Evolutionary conservation across 1,140 invertebrate species (phyloP).

Genomic region (Tenebrio molitor): DNA sequence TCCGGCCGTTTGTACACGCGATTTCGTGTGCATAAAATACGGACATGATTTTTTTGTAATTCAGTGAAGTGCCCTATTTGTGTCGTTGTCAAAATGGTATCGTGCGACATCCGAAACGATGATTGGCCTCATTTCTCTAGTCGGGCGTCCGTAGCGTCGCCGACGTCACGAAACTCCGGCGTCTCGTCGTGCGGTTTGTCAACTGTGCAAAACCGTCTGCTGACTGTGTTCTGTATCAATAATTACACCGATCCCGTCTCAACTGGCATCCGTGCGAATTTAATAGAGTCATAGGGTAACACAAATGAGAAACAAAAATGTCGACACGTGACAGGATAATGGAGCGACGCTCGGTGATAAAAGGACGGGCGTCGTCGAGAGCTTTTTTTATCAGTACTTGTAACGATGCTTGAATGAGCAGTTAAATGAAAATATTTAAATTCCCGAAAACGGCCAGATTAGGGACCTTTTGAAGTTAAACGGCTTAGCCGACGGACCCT

Average conservation of each 20-base stretch:
- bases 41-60: not conserved
- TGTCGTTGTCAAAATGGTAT: constrained; percentile 4
- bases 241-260: constrained; percentile 44
- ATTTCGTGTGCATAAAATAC: not conserved
- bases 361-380: not conserved
- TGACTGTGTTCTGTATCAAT: constrained; percentile 42
- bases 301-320: constrained; percentile 5
- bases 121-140: constrained; percentile 42
- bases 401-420: not conserved
- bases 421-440: not conserved
- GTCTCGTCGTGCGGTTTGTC: constrained; percentile 33
- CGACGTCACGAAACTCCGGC: constrained; percentile 27
- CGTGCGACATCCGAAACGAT: not conserved
- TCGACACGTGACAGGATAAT: constrained; percentile 1
- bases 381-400: constrained; percentile 13
- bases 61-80: not conserved
- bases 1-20: too few relatives aligned
- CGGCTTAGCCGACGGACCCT: not conserved
- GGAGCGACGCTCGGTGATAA: not conserved
- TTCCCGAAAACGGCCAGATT: constrained; percentile 2
- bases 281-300: constrained; percentile 2
- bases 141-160: constrained; percentile 28
- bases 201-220: constrained; percentile 43
- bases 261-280: not conserved
- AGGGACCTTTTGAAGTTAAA: constrained; percentile 4